These are phyloP conservation scores for Heliconius nattereri DNA, from an alignment of 1,140 invertebrate genomes.

Conservation along the genomic window DNA sequence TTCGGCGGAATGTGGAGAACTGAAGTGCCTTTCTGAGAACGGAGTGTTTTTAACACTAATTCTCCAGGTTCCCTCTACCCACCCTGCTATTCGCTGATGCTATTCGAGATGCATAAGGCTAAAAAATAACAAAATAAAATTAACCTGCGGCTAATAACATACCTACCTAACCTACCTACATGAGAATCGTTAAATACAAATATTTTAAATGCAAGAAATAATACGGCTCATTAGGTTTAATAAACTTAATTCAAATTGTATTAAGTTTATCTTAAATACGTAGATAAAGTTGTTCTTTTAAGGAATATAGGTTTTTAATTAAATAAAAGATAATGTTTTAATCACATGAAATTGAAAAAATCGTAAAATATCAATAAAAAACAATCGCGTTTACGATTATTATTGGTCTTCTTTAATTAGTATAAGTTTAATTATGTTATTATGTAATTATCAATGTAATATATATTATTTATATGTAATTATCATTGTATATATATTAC, in stretches of 20 bases:
- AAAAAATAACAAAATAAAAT: too few species aligned
- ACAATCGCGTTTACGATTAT: neutral
- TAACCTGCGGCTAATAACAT: neutral
- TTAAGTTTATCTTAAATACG: neutral
- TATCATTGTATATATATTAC: too few species aligned
- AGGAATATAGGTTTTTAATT: neutral
- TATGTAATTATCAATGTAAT: too few species aligned
- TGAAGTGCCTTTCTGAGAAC: too few species aligned
- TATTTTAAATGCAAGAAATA: neutral
- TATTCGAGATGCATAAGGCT: too few species aligned
- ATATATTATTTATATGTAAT: too few species aligned
- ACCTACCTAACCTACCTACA: neutral
- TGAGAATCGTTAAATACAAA: neutral
- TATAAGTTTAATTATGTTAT: neutral
- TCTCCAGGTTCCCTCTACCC: too few species aligned
- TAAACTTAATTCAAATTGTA: neutral
- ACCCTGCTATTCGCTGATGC: too few species aligned
- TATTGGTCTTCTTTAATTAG: neutral
- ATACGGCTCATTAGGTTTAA: neutral
- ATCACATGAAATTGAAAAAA: neutral
- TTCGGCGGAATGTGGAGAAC: too few species aligned
- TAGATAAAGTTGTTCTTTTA: constrained; percentile 5
- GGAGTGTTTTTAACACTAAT: too few species aligned
- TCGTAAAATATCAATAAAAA: neutral
- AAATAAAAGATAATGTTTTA: neutral